Evolutionary conservation across 2,888 invertebrate genomes (phyloP), one percentile per base, ranked within the genome.

Genomic region (Meandrusa payeni): DNA sequence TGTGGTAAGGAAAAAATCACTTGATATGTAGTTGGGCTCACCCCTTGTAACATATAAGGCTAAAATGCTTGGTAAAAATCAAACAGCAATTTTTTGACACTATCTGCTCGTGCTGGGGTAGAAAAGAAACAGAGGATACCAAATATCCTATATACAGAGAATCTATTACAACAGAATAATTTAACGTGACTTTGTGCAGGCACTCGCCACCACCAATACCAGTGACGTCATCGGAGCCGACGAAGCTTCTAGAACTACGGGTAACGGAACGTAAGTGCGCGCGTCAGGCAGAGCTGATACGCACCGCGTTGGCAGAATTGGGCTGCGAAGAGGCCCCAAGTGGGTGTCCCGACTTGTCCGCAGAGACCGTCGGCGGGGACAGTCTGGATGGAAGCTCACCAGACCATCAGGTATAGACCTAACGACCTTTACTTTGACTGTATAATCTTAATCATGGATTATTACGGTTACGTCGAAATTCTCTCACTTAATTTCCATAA

Each of bases 251-350:
- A 59, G 95, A 96, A 64, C 78, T 95, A 46, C 91, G 93, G 55
- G 95, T 96, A 60, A 92, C 93, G 51, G 95, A 97, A 71, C 91
- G 95, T 48, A 95, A 95, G 71, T 92, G 95, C 73, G 91, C 93
- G 46, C 92, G 92, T 59, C 93, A 97, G 67, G 91, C 93, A 2
- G 95, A 96, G 66, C 91, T 96, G 72, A 95, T 96, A 54, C 92
- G 93, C 61, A 91, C 92, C 29, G 95, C 96, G n/a, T 79, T 96
- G 46, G 95, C 94, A 46, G 95, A 96, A 75, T 89, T 96, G 15
- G 95, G 96, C 41, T 95, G 95, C 69, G 95, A 96, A 75, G 95
- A 96, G 80, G 90, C 94, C 45, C 96, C 96, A 7, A 93, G 94
- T 3, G 96, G 95, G 36, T 95, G 95, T 69, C 91, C 91, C 5